Evolutionary conservation across 2,113 vertebrate genomes (phyloP).

Genomic region (Nycticryphes semicollaris): DNA sequence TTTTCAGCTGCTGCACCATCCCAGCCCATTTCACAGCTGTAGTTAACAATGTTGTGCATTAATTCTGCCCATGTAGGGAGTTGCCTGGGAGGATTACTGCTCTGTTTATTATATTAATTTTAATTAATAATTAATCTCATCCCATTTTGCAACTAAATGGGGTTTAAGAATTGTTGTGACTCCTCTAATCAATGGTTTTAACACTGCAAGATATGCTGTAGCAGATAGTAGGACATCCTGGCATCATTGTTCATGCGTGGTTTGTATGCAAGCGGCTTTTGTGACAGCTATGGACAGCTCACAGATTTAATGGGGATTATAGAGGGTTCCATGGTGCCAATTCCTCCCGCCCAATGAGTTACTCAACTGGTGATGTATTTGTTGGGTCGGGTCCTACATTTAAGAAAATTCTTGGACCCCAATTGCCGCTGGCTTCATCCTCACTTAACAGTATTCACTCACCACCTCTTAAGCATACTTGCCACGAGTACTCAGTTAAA

Average conservation of each 20-base stretch:
- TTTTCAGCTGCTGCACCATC: background rate
- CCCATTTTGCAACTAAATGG: background rate
- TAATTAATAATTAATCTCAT: background rate
- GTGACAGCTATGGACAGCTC: background rate
- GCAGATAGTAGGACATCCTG: background rate
- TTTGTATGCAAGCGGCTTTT: fast-evolving
- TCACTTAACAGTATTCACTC: too few species aligned
- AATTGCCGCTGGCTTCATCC: too few species aligned
- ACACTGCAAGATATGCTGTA: background rate
- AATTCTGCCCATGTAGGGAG: background rate
- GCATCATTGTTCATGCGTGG: background rate
- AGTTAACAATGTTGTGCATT: background rate
- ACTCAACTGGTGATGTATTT: background rate
- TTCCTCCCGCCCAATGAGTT: background rate
- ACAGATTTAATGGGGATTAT: background rate
- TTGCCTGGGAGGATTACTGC: background rate
- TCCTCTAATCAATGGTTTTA: background rate
- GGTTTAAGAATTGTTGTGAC: background rate
- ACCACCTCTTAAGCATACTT: too few species aligned
- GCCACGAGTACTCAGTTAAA: too few species aligned
- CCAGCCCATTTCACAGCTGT: background rate
- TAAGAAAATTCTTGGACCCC: too few species aligned
- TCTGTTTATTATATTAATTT: background rate
- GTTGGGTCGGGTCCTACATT: background rate
- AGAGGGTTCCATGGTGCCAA: background rate